Base-by-base conservation (phyloP, 2,888 invertebrate species). In the Cephus rjabovi region DNA sequence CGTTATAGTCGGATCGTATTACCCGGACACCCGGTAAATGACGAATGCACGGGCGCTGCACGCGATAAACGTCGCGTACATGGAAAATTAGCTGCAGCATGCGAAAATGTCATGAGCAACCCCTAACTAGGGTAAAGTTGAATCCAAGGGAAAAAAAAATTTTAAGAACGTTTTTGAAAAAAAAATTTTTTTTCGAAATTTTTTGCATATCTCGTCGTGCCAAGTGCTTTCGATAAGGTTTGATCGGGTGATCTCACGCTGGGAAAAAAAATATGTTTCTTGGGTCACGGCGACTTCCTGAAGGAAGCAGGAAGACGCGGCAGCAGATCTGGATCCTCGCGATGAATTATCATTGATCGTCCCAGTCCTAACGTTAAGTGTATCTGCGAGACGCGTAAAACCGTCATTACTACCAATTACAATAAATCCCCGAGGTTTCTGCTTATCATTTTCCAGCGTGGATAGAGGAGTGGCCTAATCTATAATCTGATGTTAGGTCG, bases 401-500 rank as follows among this genome's bases (percentile, higher is more conserved):
- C 89, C 87, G 83, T 89, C 88, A 89, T 89, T 89, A 89, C 88
- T 86, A 84, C 85, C 89, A 89, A 89, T 89, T 87, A 88, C 89
- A 86, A 88, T 88, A 89, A 89, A 89, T 89, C 89, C 87, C 84
- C 84, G 82, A 85, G 83, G 34, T 35, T 87, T 85, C 85, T 83
- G 85, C 85, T 86, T 87, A 87, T 87, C 87, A 86, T 86, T 87
- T 85, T 84, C 85, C 85, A 35, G 80, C 82, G 80, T 23, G 34
- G 6, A 35, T 35, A 35, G 35, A 74, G 74, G 74, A 82, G 83
- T 80, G 74, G 74, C 23, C 68, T 83, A 84, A 86, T 83, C 83
- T 82, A 84, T 84, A 79, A 81, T 82, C 77, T 79, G 40, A 74
- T 56, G 75, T 75, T 77, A 76, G 76, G 77, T 77, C 35, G 80